phyloP scores from a whole-genome alignment of 37 sponge, comb jelly and placozoan genomes.

The Ianthella basta region DNA sequence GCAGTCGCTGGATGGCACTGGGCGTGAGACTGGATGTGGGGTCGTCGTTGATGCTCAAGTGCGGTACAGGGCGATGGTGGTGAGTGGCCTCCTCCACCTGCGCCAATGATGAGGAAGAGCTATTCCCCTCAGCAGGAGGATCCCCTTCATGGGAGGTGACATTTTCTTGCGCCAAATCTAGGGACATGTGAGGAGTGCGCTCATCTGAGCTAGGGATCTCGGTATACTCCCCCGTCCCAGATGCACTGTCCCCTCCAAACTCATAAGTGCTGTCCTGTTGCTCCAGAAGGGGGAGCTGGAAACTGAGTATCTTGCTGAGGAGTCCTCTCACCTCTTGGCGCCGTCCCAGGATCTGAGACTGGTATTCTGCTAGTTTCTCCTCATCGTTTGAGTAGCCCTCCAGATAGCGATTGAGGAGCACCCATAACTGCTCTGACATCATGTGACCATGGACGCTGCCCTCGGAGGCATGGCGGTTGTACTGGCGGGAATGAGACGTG shows the following conservation, averaged over 20 bases:
- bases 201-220: constrained; percentile 10
- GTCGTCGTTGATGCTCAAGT: too few relatives aligned
- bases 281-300: not conserved
- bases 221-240: not conserved
- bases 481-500: not conserved
- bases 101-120: too few relatives aligned
- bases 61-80: too few relatives aligned
- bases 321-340: not conserved
- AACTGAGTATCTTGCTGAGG: not conserved
- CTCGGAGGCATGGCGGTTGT: not conserved
- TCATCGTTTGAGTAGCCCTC: not conserved
- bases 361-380: not conserved
- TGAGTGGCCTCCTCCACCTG: too few relatives aligned
- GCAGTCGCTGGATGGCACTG: too few relatives aligned
- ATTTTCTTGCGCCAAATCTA: not conserved
- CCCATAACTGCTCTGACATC: not conserved
- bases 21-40: too few relatives aligned
- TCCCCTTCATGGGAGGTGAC: too few relatives aligned
- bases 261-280: not conserved
- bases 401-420: not conserved
- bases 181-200: not conserved
- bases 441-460: not conserved
- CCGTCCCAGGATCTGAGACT: not conserved
- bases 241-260: not conserved
- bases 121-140: too few relatives aligned